Evolutionary conservation across 1,140 invertebrate species (phyloP), one percentile per base, ranked within the genome.

Genomic region (Papilio glaucus): DNA sequence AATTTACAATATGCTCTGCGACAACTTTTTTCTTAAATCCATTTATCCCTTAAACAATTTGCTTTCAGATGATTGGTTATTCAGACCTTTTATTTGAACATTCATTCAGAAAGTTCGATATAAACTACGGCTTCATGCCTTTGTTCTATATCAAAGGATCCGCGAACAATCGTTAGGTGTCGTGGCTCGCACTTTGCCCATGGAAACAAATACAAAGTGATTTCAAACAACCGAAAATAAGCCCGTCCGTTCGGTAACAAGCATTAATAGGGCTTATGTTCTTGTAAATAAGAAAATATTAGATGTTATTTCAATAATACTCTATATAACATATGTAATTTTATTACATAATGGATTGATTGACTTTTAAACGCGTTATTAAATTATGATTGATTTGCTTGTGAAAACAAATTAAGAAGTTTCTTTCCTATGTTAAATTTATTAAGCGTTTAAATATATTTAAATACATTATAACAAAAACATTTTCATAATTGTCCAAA

Each of bases 221-320:
- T n/a, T 68, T 68, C 65, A 45, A 68, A 68, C 65, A 45, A 13
- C 12, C 33, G 18, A 41, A 65, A 65, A 65, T 65, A 41, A 13
- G 38, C 7, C n/a, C 18, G 57, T 0, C 7, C 18, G 26, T 65
- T 24, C 24, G 21, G 49, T 12, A 53, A 57, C 21, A 24, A 65
- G 15, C 21, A 65, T 65, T 65, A 63, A 13, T 63, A 67, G 24
- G 63, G 21, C 21, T 67, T 67, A 26, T 8, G n/a, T 21, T n/a
- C 8, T 29, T 0, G 12, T 33, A 39, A 38, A 63, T 37, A 33
- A 38, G 9, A 49, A 21, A 49, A 49, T 3, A 49, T 21, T 49
- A 49, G 0, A 24, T 49, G 45, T 7, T 49, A n/a, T n/a, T n/a
- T n/a, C n/a, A n/a, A n/a, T n/a, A n/a, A n/a, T n/a, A n/a, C n/a